Evolutionary conservation across 2,113 vertebrate genomes (phyloP), one percentile per base, ranked within the genome.

Genomic region (Dromas ardeola): DNA sequence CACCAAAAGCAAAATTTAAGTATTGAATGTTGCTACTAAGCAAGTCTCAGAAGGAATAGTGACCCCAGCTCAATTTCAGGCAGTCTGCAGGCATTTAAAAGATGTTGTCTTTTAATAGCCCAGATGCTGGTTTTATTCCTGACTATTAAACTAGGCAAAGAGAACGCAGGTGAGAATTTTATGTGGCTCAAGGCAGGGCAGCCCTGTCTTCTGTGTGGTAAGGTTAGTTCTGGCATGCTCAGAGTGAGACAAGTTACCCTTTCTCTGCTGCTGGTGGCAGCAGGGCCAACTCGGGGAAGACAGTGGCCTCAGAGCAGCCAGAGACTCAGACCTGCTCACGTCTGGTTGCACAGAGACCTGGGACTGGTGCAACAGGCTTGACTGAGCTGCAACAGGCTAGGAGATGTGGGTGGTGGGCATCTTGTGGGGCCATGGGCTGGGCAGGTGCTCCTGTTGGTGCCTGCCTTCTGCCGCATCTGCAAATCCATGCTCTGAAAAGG

Each of bases 391-490:
- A 30, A 56, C 72, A 80, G 45, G 13, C 34, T 77, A 59, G 50
- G 38, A 47, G 13, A 7, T n/a, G 43, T 25, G 73, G 23, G 32
- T 63, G 45, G 42, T 85, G 73, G 77, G 59, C 59, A 42, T 13
- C 34, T 1, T 43, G 45, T 40, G 56, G 72, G 50, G 38, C 42
- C 0, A 0, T 1, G 14, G 45, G 32, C 34, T 66, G 58, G 40
- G 4, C 9, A 10, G 15, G 23, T 1, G 34, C 23, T 85, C 9
- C 43, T 76, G 43, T 9, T 25, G 21, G 40, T 81, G 47, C 52
- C 50, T 71, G 15, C 15, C 42, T 81, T 42, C 16, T 14, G 2
- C 63, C 18, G 21, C 0, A 0, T 45, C 61, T 84, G 36, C 34
- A 69, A 15, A 67, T 38, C 36, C 45, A 0, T 25, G 29, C 70